Conservation (phyloP, 2,888 invertebrate species). For the Frankliniella fusca region DNA sequence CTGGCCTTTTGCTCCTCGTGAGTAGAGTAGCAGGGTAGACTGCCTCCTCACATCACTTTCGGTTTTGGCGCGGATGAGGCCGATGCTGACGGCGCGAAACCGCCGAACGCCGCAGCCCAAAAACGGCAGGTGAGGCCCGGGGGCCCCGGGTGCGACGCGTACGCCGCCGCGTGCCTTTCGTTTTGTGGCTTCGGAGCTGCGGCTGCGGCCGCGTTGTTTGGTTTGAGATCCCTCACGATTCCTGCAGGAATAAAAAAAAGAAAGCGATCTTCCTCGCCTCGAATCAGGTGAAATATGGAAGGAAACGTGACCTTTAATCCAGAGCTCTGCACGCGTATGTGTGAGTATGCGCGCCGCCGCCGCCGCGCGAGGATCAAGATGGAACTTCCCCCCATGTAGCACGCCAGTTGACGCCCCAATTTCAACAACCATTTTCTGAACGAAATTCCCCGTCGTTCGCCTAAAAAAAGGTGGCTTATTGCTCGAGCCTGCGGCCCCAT, state of each 20-base stretch:
- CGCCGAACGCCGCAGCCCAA: neutral
- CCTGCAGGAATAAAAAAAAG: neutral
- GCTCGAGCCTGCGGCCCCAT: too few species aligned
- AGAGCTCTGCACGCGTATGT: neutral
- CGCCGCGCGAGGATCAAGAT: neutral
- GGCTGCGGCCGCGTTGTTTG: neutral
- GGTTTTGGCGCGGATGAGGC: too few species aligned
- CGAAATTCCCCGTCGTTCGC: too few species aligned
- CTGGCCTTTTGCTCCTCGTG: too few species aligned
- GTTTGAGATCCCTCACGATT: neutral
- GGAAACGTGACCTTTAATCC: constrained; percentile 22
- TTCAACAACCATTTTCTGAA: too few species aligned
- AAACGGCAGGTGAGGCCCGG: too few species aligned
- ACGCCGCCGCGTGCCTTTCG: neutral
- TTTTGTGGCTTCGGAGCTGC: neutral
- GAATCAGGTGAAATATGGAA: constrained; percentile 19
- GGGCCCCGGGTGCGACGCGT: neutral
- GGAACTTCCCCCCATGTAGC: too few species aligned
- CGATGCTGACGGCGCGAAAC: neutral
- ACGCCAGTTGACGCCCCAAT: too few species aligned
- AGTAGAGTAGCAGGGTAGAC: too few species aligned
- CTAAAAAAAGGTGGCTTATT: too few species aligned
- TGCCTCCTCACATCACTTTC: too few species aligned
- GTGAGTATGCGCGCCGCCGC: neutral
- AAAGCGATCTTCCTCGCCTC: neutral